These are phyloP conservation scores for Torymus tubicola DNA, from an alignment of 2,888 invertebrate species.

Conservation along the genomic window DNA sequence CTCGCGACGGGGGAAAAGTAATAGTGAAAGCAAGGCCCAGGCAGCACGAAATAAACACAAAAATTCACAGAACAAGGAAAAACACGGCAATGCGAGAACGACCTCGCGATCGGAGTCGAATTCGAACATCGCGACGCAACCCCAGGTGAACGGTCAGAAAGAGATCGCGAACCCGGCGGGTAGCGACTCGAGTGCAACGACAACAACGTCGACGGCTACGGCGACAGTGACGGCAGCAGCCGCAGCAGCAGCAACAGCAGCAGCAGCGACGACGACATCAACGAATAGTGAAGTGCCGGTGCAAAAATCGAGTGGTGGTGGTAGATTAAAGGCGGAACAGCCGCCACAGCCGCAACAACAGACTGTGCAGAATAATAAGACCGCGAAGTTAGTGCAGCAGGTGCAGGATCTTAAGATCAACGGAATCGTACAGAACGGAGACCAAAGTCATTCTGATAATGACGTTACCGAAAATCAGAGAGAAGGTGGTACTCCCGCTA, in stretches of 20 bases:
- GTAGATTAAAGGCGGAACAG: conserved; percentile 64
- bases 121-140: conserved; percentile 67
- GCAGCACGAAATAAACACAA: conserved; percentile 79
- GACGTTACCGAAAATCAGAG: conserved; percentile 68
- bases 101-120: conserved; percentile 75
- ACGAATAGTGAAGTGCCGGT: conserved; percentile 64
- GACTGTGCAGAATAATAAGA: conserved; percentile 57
- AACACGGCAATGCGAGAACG: conserved; percentile 67
- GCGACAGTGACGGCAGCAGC: conserved; percentile 50
- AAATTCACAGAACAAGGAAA: conserved; percentile 76
- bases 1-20: conserved; percentile 73
- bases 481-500: conserved; percentile 74
- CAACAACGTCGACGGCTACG: conserved; percentile 38
- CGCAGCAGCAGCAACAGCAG: conserved; percentile 45
- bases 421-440: conserved; percentile 64
- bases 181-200: conserved; percentile 55
- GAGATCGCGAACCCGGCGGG: conserved; percentile 61
- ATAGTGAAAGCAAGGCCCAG: conserved; percentile 76
- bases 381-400: conserved; percentile 65
- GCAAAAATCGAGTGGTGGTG: conserved; percentile 66
- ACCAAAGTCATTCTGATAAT: conserved; percentile 69
- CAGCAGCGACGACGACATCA: conserved; percentile 29
- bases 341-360: conserved; percentile 60
- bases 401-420: conserved; percentile 64
- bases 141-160: conserved; percentile 68